Base-by-base conservation (phyloP, 1,140 invertebrate genomes). In the Oncopeltus fasciatus region DNA sequence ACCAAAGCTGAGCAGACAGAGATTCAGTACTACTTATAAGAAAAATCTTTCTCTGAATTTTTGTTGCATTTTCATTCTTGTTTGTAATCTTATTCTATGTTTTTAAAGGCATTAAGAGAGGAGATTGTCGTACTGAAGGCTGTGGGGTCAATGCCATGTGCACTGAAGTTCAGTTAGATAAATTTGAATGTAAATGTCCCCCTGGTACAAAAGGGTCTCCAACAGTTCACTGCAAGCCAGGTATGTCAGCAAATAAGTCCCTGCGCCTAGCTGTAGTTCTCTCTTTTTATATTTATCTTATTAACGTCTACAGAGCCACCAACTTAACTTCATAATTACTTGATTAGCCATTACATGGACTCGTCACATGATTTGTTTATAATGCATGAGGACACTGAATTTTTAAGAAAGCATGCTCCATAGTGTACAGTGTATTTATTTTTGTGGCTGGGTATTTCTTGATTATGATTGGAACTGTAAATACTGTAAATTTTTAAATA, bases 61-160 rank as follows among this genome's bases (percentile, higher is more conserved):
- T n/a, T n/a, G n/a, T n/a, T n/a, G n/a, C n/a, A n/a, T n/a, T n/a
- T n/a, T n/a, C n/a, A n/a, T n/a, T n/a, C n/a, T n/a, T n/a, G n/a
- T n/a, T n/a, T n/a, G n/a, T n/a, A n/a, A n/a, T n/a, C n/a, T n/a
- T n/a, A n/a, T n/a, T n/a, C n/a, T n/a, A n/a, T n/a, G n/a, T n/a
- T n/a, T 78, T 77, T 60, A 71, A 77, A 67, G 82, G 84, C 70
- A 76, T 75, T 66, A 83, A 80, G 68, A 73, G 80, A 60, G 75
- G 81, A 26, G 89, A 93, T 70, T 93, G 90, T 73, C 80, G 88
- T 59, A 86, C 85, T 4, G 80, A 80, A 24, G 89, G 88, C 57
- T 93, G 90, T 74, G 88, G 87, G 60, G 81, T 83, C 68, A 84
- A 84, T 59, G 89, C 89, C 0, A 82, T 87, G 72, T 92, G 90